Evolutionary conservation across 2,888 invertebrate species (phyloP).

Genomic region (Acrocera orbiculus): DNA sequence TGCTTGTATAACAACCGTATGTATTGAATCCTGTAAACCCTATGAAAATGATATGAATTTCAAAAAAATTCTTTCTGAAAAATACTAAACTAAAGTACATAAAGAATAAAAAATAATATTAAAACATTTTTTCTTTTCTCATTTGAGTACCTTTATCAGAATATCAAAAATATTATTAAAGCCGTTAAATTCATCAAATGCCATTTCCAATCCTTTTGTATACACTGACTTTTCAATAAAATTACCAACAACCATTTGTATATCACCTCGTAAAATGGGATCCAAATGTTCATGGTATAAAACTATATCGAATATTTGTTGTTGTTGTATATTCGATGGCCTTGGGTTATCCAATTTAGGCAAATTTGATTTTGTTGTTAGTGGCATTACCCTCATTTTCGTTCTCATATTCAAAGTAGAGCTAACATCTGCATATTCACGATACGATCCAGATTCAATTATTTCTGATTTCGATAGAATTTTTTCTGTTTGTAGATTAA

Average conservation of each 20-base stretch:
- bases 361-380: background rate
- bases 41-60: constrained; percentile 12
- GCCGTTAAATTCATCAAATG: constrained; percentile 12
- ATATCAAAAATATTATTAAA: constrained; percentile 25
- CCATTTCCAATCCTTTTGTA: background rate
- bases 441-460: constrained; percentile 15
- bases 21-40: constrained; percentile 31
- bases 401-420: too few species aligned
- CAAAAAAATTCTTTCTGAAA: constrained; percentile 2
- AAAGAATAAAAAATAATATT: too few species aligned
- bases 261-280: constrained; percentile 29
- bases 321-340: constrained; percentile 13
- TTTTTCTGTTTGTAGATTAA: constrained; percentile 11
- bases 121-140: too few species aligned
- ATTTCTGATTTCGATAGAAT: constrained; percentile 27
- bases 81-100: too few species aligned
- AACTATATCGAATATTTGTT: constrained; percentile 22
- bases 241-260: constrained; percentile 28
- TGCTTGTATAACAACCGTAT: constrained; percentile 32
- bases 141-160: constrained; percentile 23
- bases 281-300: constrained; percentile 27
- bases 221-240: constrained; percentile 15
- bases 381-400: too few species aligned
- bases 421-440: constrained; percentile 1
- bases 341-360: background rate